A percentile compares a stretch with the other conserved stretches of the same genome.
Conservation (phyloP, 2,797 vertebrate genomes). For the Vultur gryphus region DNA sequence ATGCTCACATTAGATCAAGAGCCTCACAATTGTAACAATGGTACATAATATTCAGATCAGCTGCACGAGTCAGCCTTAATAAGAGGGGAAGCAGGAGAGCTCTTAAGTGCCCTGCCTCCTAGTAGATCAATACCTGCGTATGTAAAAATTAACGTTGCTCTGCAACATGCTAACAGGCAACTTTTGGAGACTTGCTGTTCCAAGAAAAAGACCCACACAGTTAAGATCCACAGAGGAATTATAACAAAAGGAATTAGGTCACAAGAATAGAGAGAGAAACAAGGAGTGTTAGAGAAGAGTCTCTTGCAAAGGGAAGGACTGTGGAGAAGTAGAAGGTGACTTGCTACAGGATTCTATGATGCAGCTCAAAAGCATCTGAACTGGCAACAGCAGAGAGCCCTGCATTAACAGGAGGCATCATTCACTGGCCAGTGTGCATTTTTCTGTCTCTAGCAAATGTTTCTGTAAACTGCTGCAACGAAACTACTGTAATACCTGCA, state of each 20-base stretch:
- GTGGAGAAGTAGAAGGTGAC: not conserved
- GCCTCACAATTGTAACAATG: not conserved
- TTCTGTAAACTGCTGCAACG: not conserved
- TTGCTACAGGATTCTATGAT: not conserved
- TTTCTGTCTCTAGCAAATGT: not conserved
- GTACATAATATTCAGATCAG: not conserved
- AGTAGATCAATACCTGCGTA: not conserved
- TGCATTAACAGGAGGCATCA: not conserved
- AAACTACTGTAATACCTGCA: not conserved
- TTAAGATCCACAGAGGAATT: not conserved
- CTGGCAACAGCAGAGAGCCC: not conserved
- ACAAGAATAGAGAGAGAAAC: not conserved
- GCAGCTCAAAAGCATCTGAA: not conserved
- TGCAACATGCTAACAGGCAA: not conserved
- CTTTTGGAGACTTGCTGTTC: not conserved
- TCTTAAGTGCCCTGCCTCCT: not conserved
- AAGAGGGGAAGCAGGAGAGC: not conserved
- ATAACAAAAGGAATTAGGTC: not conserved
- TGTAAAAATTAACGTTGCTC: not conserved
- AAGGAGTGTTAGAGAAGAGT: not conserved
- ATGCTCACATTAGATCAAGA: not conserved
- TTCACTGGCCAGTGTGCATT: not conserved
- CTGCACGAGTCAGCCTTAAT: not conserved
- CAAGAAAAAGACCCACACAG: not conserved
- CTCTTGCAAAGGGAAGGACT: not conserved